Evolutionary conservation across 2,797 vertebrate species (phyloP).

Genomic region (Apogon hyalosoma): DNA sequence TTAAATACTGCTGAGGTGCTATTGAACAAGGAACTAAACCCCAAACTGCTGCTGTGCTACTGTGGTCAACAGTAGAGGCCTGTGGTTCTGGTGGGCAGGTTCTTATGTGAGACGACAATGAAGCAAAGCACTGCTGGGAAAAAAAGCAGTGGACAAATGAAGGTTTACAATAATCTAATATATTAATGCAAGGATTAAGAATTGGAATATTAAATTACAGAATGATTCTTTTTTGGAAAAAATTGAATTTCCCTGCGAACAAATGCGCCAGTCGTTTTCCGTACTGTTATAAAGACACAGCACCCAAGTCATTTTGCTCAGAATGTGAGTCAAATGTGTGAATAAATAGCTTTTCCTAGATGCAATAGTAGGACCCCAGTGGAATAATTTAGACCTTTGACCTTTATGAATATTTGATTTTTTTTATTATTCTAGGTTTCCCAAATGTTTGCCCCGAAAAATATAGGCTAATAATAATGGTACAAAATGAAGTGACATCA

Average conservation of each 20-base stretch:
- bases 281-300: too few species aligned
- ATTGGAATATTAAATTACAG: background rate
- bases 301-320: too few species aligned
- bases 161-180: background rate
- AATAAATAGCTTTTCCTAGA: too few species aligned
- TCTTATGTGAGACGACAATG: slow-evolving; percentile 13
- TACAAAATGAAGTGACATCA: too few species aligned
- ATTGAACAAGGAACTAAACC: slow-evolving; percentile 48
- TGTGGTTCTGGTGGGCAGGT: slow-evolving; percentile 36
- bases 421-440: too few species aligned
- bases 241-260: background rate
- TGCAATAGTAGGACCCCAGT: too few species aligned
- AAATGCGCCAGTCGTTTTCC: too few species aligned
- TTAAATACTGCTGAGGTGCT: slow-evolving; percentile 53
- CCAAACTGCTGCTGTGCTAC: slow-evolving; percentile 30
- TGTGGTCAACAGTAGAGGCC: slow-evolving; percentile 35
- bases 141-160: slow-evolving; percentile 5
- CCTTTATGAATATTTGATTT: too few species aligned
- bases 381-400: too few species aligned
- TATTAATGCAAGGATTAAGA: background rate
- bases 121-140: slow-evolving; percentile 4
- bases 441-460: too few species aligned
- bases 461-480: too few species aligned
- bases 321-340: too few species aligned
- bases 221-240: background rate